Base-by-base conservation (phyloP, 2,888 invertebrate genomes). In the Digitonthophagus gazella region DNA sequence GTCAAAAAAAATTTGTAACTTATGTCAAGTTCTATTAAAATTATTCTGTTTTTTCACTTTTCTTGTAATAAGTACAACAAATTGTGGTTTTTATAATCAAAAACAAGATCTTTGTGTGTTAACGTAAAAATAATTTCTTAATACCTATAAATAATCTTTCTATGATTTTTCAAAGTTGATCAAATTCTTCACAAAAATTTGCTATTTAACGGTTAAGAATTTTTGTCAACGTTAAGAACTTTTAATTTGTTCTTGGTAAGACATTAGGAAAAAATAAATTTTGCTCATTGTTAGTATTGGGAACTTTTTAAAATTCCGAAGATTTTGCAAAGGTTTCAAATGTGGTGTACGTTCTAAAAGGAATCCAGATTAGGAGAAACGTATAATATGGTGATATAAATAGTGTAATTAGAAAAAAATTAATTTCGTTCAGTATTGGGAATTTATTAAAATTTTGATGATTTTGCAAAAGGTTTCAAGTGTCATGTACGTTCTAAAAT, bases 211-310 rank as follows among this genome's bases (percentile, higher is more conserved):
- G n/a, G n/a, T n/a, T n/a, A n/a, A n/a, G n/a, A n/a, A n/a, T n/a
- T n/a, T n/a, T n/a, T n/a, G n/a, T n/a, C n/a, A n/a, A n/a, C n/a
- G n/a, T n/a, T n/a, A 83, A 19, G 87, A 88, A 22, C 88, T 90
- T 0, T 79, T 91, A 5, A 84, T 84, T 58, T 86, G n/a, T n/a
- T n/a, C n/a, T 86, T 73, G 90, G 91, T 69, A 78, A 93, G 2
- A 85, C 87, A 69, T 73, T 73, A 16, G 93, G 93, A 75, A 88
- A 90, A 64, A 93, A 94, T 77, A 89, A 91, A 70, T 94, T 94
- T 0, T 90, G 90, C 18, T 84, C 85, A 73, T 84, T 92, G 71
- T 83, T 93, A 16, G 87, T 93, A 0, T 84, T 85, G 28, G 93
- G 91, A 0, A 88, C 89, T 0, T 80, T 93, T 0, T 87, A 88